Conservation (phyloP, 2,797 vertebrate genomes). For the Gambusia yucatana region DNA sequence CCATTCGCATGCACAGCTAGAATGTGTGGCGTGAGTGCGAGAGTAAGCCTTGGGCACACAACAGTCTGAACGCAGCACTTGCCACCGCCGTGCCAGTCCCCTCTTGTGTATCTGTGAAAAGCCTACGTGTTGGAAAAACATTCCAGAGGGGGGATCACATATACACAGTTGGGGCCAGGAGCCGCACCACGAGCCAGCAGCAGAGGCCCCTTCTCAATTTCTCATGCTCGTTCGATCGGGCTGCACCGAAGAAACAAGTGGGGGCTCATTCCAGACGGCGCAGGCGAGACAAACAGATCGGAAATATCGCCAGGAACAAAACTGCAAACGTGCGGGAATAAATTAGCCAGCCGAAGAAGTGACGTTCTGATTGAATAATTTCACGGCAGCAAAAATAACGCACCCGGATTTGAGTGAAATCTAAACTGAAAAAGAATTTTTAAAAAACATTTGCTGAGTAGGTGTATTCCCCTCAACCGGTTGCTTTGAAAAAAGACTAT, state of each 20-base stretch:
- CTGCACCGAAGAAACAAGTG: conserved; percentile 58
- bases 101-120: conserved; percentile 78
- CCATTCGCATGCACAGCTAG: conserved; percentile 74
- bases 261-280: conserved; percentile 45
- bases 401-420: conserved; percentile 23
- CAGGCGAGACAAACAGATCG: conserved; percentile 25
- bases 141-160: conserved; percentile 75
- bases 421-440: conserved; percentile 40
- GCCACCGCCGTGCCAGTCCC: conserved; percentile 78
- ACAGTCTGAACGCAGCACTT: conserved; percentile 79
- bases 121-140: conserved; percentile 78
- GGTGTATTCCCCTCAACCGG: conserved; percentile 45
- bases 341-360: not conserved
- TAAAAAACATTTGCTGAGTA: conserved; percentile 57
- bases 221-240: conserved; percentile 66
- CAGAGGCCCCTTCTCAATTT: conserved; percentile 70
- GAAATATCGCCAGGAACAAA: conserved; percentile 24
- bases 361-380: conserved; percentile 22
- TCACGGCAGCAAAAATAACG: not conserved
- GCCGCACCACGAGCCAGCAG: conserved; percentile 59
- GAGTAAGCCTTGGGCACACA: conserved; percentile 74
- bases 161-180: conserved; percentile 69
- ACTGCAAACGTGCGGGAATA: conserved; percentile 1
- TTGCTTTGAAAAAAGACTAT: conserved; percentile 47
- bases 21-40: conserved; percentile 80